Evolutionary conservation across 2,113 vertebrate species (phyloP).

Genomic region (Equus przewalskii): DNA sequence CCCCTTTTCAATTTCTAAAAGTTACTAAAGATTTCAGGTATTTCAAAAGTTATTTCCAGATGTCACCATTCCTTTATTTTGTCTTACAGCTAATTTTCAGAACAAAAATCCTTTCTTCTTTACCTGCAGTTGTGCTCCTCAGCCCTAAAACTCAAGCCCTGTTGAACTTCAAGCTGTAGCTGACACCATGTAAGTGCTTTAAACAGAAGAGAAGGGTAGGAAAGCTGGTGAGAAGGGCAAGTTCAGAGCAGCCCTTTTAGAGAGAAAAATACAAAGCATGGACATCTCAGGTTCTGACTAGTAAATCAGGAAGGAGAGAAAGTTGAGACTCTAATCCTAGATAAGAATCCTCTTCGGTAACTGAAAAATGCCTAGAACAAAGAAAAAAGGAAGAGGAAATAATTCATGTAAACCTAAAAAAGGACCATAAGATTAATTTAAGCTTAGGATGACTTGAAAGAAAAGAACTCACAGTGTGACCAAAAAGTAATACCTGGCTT

Average conservation of each 20-base stretch:
- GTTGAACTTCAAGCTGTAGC: not conserved
- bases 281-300: not conserved
- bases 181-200: not conserved
- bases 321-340: not conserved
- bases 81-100: not conserved
- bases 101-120: not conserved
- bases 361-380: not conserved
- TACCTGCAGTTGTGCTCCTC: not conserved
- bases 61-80: not conserved
- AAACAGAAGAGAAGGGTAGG: not conserved
- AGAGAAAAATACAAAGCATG: not conserved
- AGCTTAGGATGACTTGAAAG: not conserved
- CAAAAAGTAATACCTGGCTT: not conserved
- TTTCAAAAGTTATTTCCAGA: not conserved
- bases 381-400: not conserved
- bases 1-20: not conserved
- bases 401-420: not conserved
- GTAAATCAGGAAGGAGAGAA: not conserved
- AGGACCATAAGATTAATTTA: not conserved
- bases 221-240: not conserved
- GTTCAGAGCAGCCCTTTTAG: not conserved
- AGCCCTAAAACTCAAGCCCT: not conserved
- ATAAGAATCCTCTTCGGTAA: not conserved
- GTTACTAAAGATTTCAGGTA: not conserved
- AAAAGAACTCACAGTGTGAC: not conserved